Evolutionary conservation across 2,797 vertebrate genomes (phyloP).

Genomic region (Leuciscus waleckii): DNA sequence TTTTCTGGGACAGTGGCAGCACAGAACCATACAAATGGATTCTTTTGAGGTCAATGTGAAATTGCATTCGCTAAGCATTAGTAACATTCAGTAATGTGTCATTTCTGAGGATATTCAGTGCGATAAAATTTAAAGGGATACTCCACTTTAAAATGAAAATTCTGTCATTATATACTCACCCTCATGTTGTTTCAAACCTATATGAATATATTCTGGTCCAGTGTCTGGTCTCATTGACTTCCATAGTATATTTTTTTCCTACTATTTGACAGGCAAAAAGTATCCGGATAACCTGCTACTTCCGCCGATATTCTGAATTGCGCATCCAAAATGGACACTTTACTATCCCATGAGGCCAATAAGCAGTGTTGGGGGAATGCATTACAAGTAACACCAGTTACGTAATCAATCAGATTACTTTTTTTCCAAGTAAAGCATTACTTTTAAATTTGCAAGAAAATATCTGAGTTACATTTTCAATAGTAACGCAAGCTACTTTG

Average conservation of each 20-base stretch:
- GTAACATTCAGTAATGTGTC: neutral
- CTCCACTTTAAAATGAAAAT: too few relatives aligned
- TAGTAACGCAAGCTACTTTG: neutral
- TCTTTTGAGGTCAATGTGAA: neutral
- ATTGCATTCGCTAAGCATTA: neutral
- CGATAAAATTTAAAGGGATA: neutral
- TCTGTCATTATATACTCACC: too few relatives aligned
- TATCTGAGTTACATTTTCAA: neutral
- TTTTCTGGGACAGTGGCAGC: neutral
- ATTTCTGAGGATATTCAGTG: neutral
- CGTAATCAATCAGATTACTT: neutral
- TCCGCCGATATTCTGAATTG: neutral
- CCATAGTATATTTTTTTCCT: too few relatives aligned
- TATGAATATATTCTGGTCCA: too few relatives aligned
- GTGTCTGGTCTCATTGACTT: too few relatives aligned
- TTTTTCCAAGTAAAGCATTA: too few relatives aligned
- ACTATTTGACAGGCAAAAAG: neutral
- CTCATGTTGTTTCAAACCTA: too few relatives aligned
- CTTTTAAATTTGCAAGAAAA: too few relatives aligned
- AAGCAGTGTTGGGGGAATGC: neutral
- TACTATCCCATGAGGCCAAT: neutral
- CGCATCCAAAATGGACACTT: neutral
- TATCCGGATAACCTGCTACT: neutral
- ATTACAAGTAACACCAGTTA: neutral
- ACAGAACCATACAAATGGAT: neutral